Base-by-base conservation (phyloP, 1,140 invertebrate genomes). In the Ips typographus region DNA sequence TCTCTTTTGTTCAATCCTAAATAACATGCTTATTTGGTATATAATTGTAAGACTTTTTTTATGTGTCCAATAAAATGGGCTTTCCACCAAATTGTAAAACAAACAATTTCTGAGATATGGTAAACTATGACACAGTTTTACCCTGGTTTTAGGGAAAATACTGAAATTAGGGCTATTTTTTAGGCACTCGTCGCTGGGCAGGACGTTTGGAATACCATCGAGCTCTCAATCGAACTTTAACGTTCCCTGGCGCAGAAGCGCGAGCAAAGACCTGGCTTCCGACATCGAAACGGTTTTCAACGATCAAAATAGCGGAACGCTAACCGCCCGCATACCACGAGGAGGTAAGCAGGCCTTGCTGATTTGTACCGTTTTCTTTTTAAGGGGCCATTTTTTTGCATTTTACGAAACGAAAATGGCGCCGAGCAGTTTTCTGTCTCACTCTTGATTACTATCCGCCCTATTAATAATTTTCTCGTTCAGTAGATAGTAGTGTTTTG, bases 221-320 rank as follows among this genome's bases (percentile, higher is more conserved):
- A 72, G 7, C 67, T 51, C 71, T 60, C 69, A 72, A 44, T 75
- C 79, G 77, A 58, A 69, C 38, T 70, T 78, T 71, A 71, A 81
- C 72, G 71, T 81, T 76, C 53, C 84, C 76, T 87, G 86, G 86
- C 79, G 86, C 67, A 82, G 85, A 66, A 87, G 86, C 75, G 81
- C 85, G 68, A 85, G 85, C 58, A 80, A 85, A 65, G 85, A 87
- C 68, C 71, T 85, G 63, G 81, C 83, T 22, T 82, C 80, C 60
- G 84, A 85, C 69, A 84, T 85, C 73, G 84, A 86, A 60, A 84
- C 81, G 57, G 85, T 85, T 74, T 84, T 85, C 74, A 83, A 82
- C 65, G 74, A 80, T 44, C 62, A 74, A 6, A 73, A 71, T 38
- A 65, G 44, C 40, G 64, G 51, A 4, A 60, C 41, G 3, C 37